Evolutionary conservation across 1,140 invertebrate genomes (phyloP), one percentile per base, ranked within the genome.

Genomic region (Eciton burchellii): DNA sequence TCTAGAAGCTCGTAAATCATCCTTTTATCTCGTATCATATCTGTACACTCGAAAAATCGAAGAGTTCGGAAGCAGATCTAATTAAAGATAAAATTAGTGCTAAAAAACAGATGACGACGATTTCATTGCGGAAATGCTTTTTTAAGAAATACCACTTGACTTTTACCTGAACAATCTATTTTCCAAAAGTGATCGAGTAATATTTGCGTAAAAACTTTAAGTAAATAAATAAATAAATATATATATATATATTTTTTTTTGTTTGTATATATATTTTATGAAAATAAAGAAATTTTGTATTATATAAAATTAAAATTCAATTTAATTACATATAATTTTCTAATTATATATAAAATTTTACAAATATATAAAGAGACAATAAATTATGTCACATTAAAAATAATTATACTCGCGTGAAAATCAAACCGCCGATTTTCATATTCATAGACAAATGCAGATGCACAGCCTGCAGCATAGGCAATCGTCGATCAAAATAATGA

Each of bases 401-500:
- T 35, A 6, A 35, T 35, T 35, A 35, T 35, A 12, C n/a, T 35
- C 1, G 9, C 9, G n/a, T n/a, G 43, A 74, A 24, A 65, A 26
- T 76, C 41, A 59, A 41, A 19, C 19, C 8, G 3, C 24, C 26
- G 43, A 52, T 3, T 49, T 35, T 5, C 26, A 21, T 52, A 35
- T 52, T 74, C 16, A 12, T 35, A 41, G 54, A 77, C 41, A 43
- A 66, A 8, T 8, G 56, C 24, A 16, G 11, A 52, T 9, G 26
- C 29, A 14, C 35, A 16, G 26, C 35, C n/a, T 43, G 63, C 21
- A 14, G n/a, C 8, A 16, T 41, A 9, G n/a, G 29, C n/a, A 9
- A 52, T 9, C 65, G 54, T 0, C 62, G 9, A 49, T 21, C 16
- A 70, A 35, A 35, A 68, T 56, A 79, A 68, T 70, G 35, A 56